phyloP scores from a whole-genome alignment of 2,113 vertebrate species.

The Polypterus senegalus region DNA sequence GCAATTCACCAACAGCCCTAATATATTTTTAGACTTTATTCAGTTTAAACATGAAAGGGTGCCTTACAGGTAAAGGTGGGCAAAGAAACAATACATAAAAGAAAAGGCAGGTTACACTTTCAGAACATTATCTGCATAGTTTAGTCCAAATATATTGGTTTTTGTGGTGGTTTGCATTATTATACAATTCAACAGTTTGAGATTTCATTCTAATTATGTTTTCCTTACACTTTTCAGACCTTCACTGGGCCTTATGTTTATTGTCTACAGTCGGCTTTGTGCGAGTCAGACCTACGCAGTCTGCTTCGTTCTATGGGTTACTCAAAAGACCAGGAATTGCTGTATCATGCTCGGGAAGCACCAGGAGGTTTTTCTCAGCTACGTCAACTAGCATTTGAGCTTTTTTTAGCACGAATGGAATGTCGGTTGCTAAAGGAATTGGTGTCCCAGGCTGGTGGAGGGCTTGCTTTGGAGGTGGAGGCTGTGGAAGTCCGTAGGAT shows the following conservation, averaged over 20 bases:
- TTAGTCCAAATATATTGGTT: too few relatives aligned
- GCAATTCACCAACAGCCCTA: too few relatives aligned
- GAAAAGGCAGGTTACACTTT: too few relatives aligned
- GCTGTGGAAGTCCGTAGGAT: constrained; percentile 65
- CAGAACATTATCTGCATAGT: too few relatives aligned
- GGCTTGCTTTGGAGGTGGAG: constrained; percentile 65
- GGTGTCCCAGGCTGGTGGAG: constrained; percentile 75
- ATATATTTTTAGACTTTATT: too few relatives aligned
- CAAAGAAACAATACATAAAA: too few relatives aligned
- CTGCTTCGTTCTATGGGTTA: constrained; percentile 86
- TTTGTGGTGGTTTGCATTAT: too few relatives aligned
- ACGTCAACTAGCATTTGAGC: constrained; percentile 79
- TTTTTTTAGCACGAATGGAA: constrained; percentile 84
- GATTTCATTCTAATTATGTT: not conserved
- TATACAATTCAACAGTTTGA: not conserved
- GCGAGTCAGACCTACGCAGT: constrained; percentile 69
- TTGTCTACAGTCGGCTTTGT: constrained; percentile 76
- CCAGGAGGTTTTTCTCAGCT: constrained; percentile 59
- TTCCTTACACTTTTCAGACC: constrained; percentile 49
- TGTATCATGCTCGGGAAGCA: constrained; percentile 47
- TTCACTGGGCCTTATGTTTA: constrained; percentile 96
- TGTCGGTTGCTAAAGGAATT: constrained; percentile 85
- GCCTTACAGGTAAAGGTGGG: too few relatives aligned
- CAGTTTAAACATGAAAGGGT: too few relatives aligned
- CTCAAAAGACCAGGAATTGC: constrained; percentile 61